Conservation (phyloP, 1,140 invertebrate genomes). For the Drosophila littoralis region DNA sequence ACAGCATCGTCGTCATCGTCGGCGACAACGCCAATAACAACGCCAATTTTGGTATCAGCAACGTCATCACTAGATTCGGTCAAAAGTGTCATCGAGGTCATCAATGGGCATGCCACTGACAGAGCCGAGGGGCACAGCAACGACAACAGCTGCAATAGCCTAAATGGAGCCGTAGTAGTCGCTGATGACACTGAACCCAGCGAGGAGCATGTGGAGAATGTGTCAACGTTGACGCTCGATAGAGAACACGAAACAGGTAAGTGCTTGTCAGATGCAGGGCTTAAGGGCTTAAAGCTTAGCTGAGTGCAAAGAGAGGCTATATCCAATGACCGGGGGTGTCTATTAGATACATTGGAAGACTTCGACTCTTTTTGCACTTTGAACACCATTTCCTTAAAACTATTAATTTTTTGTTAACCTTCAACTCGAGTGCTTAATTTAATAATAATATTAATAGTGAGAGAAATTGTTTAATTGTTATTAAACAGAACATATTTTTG, state of each 20-base stretch:
- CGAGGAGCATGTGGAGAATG: slow-evolving; percentile 47
- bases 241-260: slow-evolving; percentile 77
- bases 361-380: too few relatives aligned
- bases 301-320: not conserved
- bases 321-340: too few relatives aligned
- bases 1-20: slow-evolving; percentile 57
- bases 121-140: slow-evolving; percentile 7
- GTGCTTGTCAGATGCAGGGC: slow-evolving; percentile 28
- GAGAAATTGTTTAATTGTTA: too few relatives aligned
- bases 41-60: slow-evolving; percentile 75
- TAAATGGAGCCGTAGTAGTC: slow-evolving; percentile 7
- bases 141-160: slow-evolving; percentile 13
- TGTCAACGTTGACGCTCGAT: slow-evolving; percentile 61
- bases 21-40: slow-evolving; percentile 61
- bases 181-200: slow-evolving; percentile 6
- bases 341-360: too few relatives aligned
- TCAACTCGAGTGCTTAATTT: too few relatives aligned
- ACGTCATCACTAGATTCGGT: slow-evolving; percentile 81
- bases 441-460: too few relatives aligned
- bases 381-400: too few relatives aligned
- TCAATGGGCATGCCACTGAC: slow-evolving; percentile 50
- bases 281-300: not conserved
- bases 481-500: too few relatives aligned
- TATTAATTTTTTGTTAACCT: too few relatives aligned
- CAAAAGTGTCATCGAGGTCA: slow-evolving; percentile 79